Base-by-base conservation (phyloP, 2,888 invertebrate genomes). In the Steinernema carpocapsae region DNA sequence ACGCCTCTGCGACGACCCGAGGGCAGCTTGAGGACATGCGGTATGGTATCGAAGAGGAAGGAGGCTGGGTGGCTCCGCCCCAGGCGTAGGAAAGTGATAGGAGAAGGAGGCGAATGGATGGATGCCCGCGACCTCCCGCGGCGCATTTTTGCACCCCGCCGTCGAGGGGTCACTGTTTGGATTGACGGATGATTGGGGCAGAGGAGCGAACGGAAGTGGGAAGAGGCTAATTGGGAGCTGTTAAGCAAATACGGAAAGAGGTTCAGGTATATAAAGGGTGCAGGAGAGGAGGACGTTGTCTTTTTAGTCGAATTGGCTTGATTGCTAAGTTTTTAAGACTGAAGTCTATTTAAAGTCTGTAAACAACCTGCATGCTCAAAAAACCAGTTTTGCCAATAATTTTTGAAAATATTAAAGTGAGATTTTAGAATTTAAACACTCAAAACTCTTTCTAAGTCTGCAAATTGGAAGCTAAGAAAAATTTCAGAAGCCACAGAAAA, bases 121-220 rank as follows among this genome's bases (percentile, higher is more conserved):
- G 37, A 4, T 3, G 6, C 48, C 56, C 29, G 3, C 29, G 64
- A 64, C 64, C 64, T 22, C 64, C 64, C 64, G 64, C 26, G 32
- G 64, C 22, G 64, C 10, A 26, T 64, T 64, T 64, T 12, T 17
- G 64, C 64, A 32, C 64, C 29, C 64, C 32, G 32, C n/a, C 17
- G 17, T 29, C 52, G 52, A 26, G 32, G 26, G 64, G 64, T 64
- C 64, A 64, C 64, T 29, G 32, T 37, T 37, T 48, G 64, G 64
- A 26, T 32, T 32, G 64, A 64, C 64, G 64, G 64, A 64, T 64
- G 32, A 26, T 26, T 48, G 48, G 48, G 19, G 48, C 37, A 37
- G 37, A 37, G 48, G 19, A 48, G 48, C 48, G 48, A 48, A 48
- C 64, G 64, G 64, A 64, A 64, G 64, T 64, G 64, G 52, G 22